Base-by-base conservation (phyloP, 23 tunicate genomes). In the Clavelina lepadiformis region DNA sequence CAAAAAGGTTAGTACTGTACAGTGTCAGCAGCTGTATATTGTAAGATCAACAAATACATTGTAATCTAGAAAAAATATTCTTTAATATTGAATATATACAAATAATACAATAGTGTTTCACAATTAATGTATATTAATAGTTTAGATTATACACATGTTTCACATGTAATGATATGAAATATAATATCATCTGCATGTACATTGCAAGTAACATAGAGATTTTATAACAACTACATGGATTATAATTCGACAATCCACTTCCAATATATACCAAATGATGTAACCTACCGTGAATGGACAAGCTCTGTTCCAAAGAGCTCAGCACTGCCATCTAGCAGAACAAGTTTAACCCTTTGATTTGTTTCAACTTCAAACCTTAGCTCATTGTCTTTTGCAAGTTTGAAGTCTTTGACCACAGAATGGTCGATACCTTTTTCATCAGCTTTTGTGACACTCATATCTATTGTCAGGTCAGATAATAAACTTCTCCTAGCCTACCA, bases 301-400 rank as follows among this genome's bases (percentile, higher is more conserved):
- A 89, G 65, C 50, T 89, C 98, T 11, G 98, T 89, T 2, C 98
- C 98, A 89, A 89, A 89, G 0, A 89, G 24, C 64, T 89, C 98
- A 5, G 98, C 98, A 63, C 67, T 81, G 3, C 98, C 98, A 56
- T 89, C 98, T 6, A 89, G 18, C 29, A 89, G 61, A 45, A 81
- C 98, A 3, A 89, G 59, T 30, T 81, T 89, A 0, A 87, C 96
- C n/a, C 86, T 50, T 34, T 67, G 86, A 38, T 67, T 68, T 44
- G 83, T 35, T 75, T 89, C 98, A 0, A 89, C 98, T 64, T 89
- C 98, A 70, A 89, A 89, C 3, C 98, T 71, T 28, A 89, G 82
- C 60, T 89, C 98, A 51, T 89, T 87, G 33, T 87, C 96, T 25
- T 75, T 71, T 5, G 71, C 74, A 2, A 87, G 34, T 45, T 79